phyloP scores from a whole-genome alignment of 2,797 vertebrate genomes.

The Tenualosa ilisha region DNA sequence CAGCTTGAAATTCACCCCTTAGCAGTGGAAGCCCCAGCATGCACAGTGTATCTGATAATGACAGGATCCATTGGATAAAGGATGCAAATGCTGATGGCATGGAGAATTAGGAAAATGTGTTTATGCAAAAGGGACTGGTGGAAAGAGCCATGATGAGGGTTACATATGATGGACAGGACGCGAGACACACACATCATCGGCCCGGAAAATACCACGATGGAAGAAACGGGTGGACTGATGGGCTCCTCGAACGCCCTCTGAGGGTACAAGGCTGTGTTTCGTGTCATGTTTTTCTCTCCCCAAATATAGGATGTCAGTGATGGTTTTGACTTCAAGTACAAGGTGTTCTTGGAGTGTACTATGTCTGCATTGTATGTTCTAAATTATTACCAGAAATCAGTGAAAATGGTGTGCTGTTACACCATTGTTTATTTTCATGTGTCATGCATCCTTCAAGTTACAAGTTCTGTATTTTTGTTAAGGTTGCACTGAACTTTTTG shows the following conservation, averaged over 20 bases:
- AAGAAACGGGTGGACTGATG: conserved; percentile 8
- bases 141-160: conserved; percentile 7
- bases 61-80: conserved; percentile 39
- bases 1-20: background rate
- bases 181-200: background rate
- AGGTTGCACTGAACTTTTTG: background rate
- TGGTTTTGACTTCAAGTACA: background rate
- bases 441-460: background rate
- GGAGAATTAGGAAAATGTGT: conserved; percentile 30
- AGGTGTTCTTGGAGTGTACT: background rate
- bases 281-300: background rate
- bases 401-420: background rate
- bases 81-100: conserved; percentile 42
- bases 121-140: background rate
- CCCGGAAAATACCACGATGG: background rate
- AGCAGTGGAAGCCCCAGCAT: conserved; percentile 16
- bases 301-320: background rate
- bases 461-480: background rate
- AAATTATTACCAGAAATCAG: background rate
- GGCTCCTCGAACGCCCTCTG: background rate
- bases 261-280: background rate
- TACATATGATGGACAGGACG: background rate
- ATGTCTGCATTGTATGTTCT: background rate
- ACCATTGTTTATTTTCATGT: background rate
- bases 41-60: conserved; percentile 35